Evolutionary conservation across 2,113 vertebrate genomes (phyloP).

Genomic region (Tragelaphus scriptus): DNA sequence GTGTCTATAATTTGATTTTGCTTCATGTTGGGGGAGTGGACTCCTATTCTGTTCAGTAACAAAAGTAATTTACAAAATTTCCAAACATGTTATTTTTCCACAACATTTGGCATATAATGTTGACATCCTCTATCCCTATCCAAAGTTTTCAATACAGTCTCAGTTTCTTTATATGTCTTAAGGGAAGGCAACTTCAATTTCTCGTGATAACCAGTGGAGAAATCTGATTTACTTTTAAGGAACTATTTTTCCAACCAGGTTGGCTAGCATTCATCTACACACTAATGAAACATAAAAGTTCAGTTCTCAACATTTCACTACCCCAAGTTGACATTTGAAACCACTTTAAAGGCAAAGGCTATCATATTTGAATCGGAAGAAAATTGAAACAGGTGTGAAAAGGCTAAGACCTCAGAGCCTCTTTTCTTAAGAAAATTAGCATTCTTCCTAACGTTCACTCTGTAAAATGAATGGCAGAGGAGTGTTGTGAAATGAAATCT

Average conservation of each 20-base stretch:
- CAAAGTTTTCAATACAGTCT: background rate
- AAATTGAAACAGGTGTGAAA: slow-evolving; percentile 35
- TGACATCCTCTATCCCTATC: background rate
- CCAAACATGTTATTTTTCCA: background rate
- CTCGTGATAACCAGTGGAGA: background rate
- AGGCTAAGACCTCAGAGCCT: background rate
- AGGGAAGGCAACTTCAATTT: background rate
- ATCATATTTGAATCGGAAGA: slow-evolving; percentile 47
- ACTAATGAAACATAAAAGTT: slow-evolving; percentile 63
- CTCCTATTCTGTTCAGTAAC: background rate
- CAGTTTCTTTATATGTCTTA: background rate
- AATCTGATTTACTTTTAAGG: slow-evolving; percentile 33
- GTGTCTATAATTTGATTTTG: background rate
- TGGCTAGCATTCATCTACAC: slow-evolving; percentile 41
- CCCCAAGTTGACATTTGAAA: slow-evolving; percentile 58
- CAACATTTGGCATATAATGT: background rate
- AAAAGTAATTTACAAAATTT: background rate
- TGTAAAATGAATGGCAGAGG: slow-evolving; percentile 11
- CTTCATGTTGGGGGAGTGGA: background rate
- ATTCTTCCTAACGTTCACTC: slow-evolving; percentile 30
- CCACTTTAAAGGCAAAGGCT: slow-evolving; percentile 52
- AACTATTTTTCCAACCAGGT: slow-evolving; percentile 35
- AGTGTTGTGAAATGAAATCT: slow-evolving; percentile 13
- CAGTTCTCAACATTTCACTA: slow-evolving; percentile 57
- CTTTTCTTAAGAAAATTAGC: slow-evolving; percentile 48